Conservation (phyloP, 1,140 invertebrate species). For the Tetramorium simillimum region DNA sequence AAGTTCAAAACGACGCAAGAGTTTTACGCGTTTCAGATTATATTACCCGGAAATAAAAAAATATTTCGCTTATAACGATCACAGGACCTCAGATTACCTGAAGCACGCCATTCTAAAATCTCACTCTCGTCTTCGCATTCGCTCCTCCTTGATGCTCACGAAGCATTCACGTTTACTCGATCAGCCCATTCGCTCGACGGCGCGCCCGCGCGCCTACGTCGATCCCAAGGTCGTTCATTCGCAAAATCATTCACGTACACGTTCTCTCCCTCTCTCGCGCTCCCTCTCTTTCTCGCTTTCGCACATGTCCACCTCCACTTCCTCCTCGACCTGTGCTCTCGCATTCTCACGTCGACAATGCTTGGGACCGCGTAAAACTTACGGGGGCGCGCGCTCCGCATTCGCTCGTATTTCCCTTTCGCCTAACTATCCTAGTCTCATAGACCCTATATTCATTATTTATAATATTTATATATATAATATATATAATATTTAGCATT, state of each 20-base stretch:
- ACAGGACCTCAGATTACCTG: slow-evolving; percentile 86
- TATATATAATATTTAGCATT: slow-evolving; percentile 85
- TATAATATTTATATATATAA: slow-evolving; percentile 84
- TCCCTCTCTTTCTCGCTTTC: slow-evolving; percentile 24
- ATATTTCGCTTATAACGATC: slow-evolving; percentile 86
- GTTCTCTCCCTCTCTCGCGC: slow-evolving; percentile 37
- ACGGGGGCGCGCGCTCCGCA: slow-evolving; percentile 61
- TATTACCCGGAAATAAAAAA: slow-evolving; percentile 86
- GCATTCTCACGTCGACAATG: slow-evolving; percentile 58
- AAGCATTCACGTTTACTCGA: slow-evolving; percentile 71
- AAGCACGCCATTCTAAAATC: slow-evolving; percentile 82
- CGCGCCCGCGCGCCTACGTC: slow-evolving; percentile 66
- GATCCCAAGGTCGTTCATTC: slow-evolving; percentile 67
- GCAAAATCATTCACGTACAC: slow-evolving; percentile 41
- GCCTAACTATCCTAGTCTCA: slow-evolving; percentile 85
- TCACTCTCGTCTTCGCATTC: slow-evolving; percentile 66
- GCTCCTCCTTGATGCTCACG: slow-evolving; percentile 75
- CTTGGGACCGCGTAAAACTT: slow-evolving; percentile 59
- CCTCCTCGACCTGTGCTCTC: not conserved
- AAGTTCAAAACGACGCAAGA: slow-evolving; percentile 85
- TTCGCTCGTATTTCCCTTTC: slow-evolving; percentile 77
- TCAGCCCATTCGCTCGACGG: slow-evolving; percentile 50
- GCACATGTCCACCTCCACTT: not conserved
- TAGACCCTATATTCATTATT: slow-evolving; percentile 86
- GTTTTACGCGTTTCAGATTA: slow-evolving; percentile 82